Conservation (phyloP, 2,888 invertebrate genomes). For the Orchesella flavescens region DNA sequence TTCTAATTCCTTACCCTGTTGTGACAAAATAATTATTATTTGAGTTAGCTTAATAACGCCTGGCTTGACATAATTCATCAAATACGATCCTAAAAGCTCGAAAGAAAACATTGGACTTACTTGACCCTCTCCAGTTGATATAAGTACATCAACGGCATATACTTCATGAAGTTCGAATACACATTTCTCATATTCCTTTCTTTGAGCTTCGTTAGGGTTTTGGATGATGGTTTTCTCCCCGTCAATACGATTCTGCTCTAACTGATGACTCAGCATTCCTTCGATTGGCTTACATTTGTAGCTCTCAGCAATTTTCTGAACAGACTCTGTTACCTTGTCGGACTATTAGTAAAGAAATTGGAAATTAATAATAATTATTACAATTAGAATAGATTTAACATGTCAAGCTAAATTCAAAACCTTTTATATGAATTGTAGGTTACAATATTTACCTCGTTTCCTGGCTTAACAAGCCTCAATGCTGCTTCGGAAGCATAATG, state of each 20-base stretch:
- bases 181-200: slow-evolving; percentile 97
- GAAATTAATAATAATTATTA: too few species aligned
- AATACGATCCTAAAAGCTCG: background rate
- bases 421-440: too few species aligned
- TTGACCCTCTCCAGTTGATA: slow-evolving; percentile 95
- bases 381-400: too few species aligned
- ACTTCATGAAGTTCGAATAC: slow-evolving; percentile 97
- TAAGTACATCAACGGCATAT: slow-evolving; percentile 97
- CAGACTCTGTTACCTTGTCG: slow-evolving; percentile 86
- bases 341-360: slow-evolving; percentile 69
- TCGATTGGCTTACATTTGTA: slow-evolving; percentile 98
- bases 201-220: slow-evolving; percentile 97
- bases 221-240: slow-evolving; percentile 98
- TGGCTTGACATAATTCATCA: background rate
- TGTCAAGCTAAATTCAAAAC: too few species aligned
- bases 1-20: slow-evolving; percentile 90
- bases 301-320: slow-evolving; percentile 92
- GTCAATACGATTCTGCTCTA: slow-evolving; percentile 97
- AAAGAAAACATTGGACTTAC: slow-evolving; percentile 76
- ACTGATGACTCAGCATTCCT: slow-evolving; percentile 94
- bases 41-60: background rate
- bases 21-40: slow-evolving; percentile 48
- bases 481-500: slow-evolving; percentile 97
- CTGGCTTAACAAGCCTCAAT: slow-evolving; percentile 91
- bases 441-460: slow-evolving; percentile 82